phyloP scores from a whole-genome alignment of 2,113 vertebrate genomes.

The Pachyramphus minor region DNA sequence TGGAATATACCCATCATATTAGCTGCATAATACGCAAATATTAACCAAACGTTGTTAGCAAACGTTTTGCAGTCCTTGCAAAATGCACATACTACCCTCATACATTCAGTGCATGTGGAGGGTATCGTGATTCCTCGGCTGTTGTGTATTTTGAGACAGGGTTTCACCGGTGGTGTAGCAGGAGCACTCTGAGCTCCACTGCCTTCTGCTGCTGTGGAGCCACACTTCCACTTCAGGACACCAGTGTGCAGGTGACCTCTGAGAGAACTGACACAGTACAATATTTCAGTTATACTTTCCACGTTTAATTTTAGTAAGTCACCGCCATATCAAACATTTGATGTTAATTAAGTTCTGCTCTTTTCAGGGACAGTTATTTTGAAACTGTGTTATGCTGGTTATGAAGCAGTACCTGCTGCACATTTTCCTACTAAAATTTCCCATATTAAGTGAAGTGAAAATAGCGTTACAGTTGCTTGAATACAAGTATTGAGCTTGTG shows the following conservation, averaged over 20 bases:
- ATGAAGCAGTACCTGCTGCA: background rate
- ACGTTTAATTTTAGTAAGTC: background rate
- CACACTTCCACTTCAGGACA: background rate
- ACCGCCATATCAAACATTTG: background rate
- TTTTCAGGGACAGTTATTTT: background rate
- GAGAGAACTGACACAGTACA: background rate
- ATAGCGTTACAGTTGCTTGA: background rate
- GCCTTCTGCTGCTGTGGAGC: background rate
- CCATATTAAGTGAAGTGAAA: background rate
- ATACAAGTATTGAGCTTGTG: background rate
- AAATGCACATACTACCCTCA: background rate
- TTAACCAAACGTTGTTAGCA: too few relatives aligned
- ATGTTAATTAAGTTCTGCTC: background rate
- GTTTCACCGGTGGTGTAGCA: background rate
- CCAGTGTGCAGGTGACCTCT: background rate
- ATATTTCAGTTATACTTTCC: background rate
- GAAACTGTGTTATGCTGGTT: background rate
- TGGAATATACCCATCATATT: background rate
- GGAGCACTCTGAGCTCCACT: background rate
- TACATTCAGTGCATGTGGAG: accelerated
- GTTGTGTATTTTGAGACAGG: background rate
- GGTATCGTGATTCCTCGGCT: background rate
- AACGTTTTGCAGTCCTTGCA: background rate
- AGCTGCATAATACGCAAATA: too few relatives aligned
- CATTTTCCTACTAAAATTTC: background rate